These are phyloP conservation scores for Rhogogaster chlorosoma DNA, from an alignment of 2,888 invertebrate species.

Conservation along the genomic window DNA sequence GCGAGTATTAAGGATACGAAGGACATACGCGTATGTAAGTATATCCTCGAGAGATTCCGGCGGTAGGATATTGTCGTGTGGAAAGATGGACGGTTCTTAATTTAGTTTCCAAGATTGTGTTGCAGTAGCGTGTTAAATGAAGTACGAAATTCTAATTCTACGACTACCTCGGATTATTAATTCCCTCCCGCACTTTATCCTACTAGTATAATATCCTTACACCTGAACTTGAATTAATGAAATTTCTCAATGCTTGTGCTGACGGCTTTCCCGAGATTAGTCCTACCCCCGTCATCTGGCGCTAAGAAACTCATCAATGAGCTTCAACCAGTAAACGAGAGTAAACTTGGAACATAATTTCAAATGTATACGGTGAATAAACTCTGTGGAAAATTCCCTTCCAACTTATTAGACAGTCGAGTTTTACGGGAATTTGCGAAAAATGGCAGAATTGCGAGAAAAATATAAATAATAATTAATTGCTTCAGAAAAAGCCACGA, in stretches of 20 bases:
- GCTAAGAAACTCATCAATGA: not conserved
- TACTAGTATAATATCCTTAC: not conserved
- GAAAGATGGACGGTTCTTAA: conserved; percentile 11
- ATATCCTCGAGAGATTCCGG: not conserved
- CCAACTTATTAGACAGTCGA: not conserved
- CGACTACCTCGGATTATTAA: conserved; percentile 8
- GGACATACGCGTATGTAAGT: no score
- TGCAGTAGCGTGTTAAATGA: not conserved
- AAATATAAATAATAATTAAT: not conserved
- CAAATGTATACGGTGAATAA: not conserved
- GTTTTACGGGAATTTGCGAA: not conserved
- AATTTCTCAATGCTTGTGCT: conserved; percentile 17
- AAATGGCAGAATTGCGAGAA: not conserved
- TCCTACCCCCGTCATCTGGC: not conserved
- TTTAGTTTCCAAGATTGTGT: not conserved
- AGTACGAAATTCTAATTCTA: conserved; percentile 33
- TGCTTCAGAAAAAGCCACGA: no score
- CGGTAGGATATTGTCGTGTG: not conserved
- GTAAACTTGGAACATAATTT: not conserved
- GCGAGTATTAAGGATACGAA: no score
- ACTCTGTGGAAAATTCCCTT: not conserved
- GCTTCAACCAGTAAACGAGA: not conserved
- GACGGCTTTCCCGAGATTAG: not conserved
- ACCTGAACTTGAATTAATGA: conserved; percentile 22
- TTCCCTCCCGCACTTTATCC: not conserved